Percentiles rank a stretch among this genome's conserved stretches.
Conservation (phyloP, 92 coral and sea anemone species). For the Diadumene lineata region DNA sequence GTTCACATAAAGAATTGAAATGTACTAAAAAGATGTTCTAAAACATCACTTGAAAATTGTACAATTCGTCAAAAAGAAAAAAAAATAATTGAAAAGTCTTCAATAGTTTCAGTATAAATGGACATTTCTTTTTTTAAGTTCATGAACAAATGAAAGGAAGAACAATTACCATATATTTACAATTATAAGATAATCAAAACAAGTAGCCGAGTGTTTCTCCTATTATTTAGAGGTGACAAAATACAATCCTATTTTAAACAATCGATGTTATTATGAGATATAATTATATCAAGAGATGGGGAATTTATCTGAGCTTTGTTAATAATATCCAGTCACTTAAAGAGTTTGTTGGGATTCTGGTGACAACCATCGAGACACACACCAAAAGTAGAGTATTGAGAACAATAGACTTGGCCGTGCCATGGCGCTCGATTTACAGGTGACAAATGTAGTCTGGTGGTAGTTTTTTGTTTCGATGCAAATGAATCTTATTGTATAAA, state of each 20-base stretch:
- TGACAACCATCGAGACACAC: no score
- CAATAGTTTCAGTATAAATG: no score
- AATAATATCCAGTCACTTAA: no score
- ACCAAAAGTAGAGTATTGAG: not conserved
- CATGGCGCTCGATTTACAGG: slow-evolving; percentile 16
- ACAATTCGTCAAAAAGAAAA: not conserved
- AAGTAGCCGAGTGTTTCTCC: not conserved
- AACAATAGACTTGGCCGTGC: slow-evolving; percentile 8
- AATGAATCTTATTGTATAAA: slow-evolving; percentile 15
- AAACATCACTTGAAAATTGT: not conserved
- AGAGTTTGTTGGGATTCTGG: no score
- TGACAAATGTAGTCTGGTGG: slow-evolving; percentile 29
- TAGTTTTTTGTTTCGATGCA: slow-evolving; percentile 17
- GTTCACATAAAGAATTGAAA: not conserved
- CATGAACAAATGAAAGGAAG: no score
- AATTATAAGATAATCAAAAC: not conserved
- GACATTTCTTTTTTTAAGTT: no score
- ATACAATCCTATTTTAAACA: not conserved
- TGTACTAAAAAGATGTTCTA: not conserved
- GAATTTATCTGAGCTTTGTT: not conserved
- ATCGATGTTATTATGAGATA: not conserved
- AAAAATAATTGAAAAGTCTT: no score
- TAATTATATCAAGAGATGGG: not conserved
- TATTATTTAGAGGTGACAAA: not conserved
- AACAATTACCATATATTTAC: no score